Evolutionary conservation across 92 coral and sea anemone species (phyloP), one percentile per base, ranked within the genome.

Genomic region (Phenganax subtilis): DNA sequence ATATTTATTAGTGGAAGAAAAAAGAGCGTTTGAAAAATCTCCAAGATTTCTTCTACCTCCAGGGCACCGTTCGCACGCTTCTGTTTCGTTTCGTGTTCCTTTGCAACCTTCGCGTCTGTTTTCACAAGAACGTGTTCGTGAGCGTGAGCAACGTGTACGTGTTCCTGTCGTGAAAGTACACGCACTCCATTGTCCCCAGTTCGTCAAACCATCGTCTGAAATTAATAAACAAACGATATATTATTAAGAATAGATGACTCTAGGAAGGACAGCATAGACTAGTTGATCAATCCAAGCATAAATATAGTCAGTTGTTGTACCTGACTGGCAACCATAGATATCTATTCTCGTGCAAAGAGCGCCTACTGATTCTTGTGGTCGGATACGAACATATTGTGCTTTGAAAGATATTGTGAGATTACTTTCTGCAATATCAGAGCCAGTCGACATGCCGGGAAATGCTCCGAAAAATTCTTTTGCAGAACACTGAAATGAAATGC

Each of bases 81-180:
- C 62, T 9, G 83, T 79, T 64, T 79, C 59, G 74, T 79, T 79
- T 63, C 73, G 31, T 64, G 59, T 28, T 79, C 97, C 55, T 59
- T 77, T 8, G 91, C 94, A 17, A 87, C 77, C 29, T 56, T 25
- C 15, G 86, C 64, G 12, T 71, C 84, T 74, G 80, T 77, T 37
- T 76, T 71, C 55, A 82, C 90, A 76, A 63, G 81, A 51, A 85
- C 91, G 29, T 82, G 72, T 5, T 67, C 83, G 57, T 82, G 63
- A 62, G 88, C 97, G 54, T 75, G 85, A 64, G 77, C 68, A 86
- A 29, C 15, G 52, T 20, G 73, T 68, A 0, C 37, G 55, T 77
- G 82, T 59, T 15, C 12, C 57, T 15, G 71, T 31, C 71, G 75
- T 66, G 51, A 25, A 57, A 7, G 57, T 15, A 53, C 86, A 84